Base-by-base conservation (phyloP, 30 jellyfish, hydroid and myxozoan genomes). In the Morbakka virulenta region DNA sequence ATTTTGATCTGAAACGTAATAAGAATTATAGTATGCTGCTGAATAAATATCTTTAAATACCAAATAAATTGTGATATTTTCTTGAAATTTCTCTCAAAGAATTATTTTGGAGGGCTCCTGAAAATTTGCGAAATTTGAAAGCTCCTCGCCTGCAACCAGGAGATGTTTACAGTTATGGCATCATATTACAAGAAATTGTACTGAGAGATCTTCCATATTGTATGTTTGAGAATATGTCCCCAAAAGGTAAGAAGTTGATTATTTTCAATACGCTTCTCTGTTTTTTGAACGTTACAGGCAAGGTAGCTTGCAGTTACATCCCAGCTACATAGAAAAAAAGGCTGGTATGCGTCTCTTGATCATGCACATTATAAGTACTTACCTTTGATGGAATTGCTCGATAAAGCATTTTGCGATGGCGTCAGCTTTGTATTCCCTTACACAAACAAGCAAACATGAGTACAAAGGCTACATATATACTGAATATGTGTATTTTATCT, bases 141-240 rank as follows among this genome's bases (percentile, higher is more conserved):
- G 11, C 28, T 32, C 47, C 96, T 2, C 32, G 35, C 0, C 64
- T 96, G 17, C 82, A 76, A 31, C 69, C 84, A 3, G 96, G 98
- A 1, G 98, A 91, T 74, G 93, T 85, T 14, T 91, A 84, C 86
- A 86, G 98, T 52, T 91, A 91, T 84, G 98, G 98, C 24, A 91
- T 91, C 87, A 91, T 91, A 30, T 63, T 91, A 27, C 96, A 84
- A 68, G 98, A 91, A 66, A 91, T 91, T 77, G 29, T 91, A 22
- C 26, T 72, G 48, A 67, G 98, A 22, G 96, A 80, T 26, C 79
- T 61, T 24, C 98, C 98, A 0, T 91, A 91, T 69, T 51, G 93
- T 17, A 91, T 73, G 94, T 85, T 24, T 36, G 92, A 74, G 9
- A 35, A 13, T 52, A 2, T 84, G 35, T 36, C 95, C 0, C 82